Evolutionary conservation across 2,797 vertebrate genomes (phyloP).

Genomic region (Ctenopoma multispine): DNA sequence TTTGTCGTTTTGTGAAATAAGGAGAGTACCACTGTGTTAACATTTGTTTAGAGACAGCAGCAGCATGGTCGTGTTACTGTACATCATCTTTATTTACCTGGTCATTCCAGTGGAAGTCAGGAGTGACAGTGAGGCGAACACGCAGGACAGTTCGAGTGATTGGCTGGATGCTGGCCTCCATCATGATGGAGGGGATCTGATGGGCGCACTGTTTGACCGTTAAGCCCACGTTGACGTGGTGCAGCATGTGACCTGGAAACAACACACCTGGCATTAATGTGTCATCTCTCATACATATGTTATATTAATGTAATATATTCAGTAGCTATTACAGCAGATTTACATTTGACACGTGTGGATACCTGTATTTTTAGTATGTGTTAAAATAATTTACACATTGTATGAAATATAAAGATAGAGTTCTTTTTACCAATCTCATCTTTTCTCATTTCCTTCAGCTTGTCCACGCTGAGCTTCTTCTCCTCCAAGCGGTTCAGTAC

Average conservation of each 20-base stretch:
- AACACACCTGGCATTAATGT: slow-evolving; percentile 19
- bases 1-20: too few relatives aligned
- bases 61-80: too few relatives aligned
- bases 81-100: slow-evolving; percentile 85
- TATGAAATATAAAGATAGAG: not conserved
- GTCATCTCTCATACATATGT: not conserved
- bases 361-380: not conserved
- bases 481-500: slow-evolving; percentile 92
- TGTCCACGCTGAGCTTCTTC: slow-evolving; percentile 94
- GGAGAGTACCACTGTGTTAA: too few relatives aligned
- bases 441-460: slow-evolving; percentile 97
- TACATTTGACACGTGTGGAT: not conserved
- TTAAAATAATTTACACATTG: not conserved
- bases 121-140: slow-evolving; percentile 88
- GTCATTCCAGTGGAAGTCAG: slow-evolving; percentile 96
- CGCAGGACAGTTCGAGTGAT: slow-evolving; percentile 96
- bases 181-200: slow-evolving; percentile 92
- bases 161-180: slow-evolving; percentile 96
- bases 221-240: slow-evolving; percentile 95
- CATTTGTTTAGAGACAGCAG: not conserved
- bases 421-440: slow-evolving; percentile 96
- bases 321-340: not conserved
- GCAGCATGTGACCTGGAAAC: slow-evolving; percentile 95
- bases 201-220: slow-evolving; percentile 97
- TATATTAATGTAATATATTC: too few relatives aligned